Conservation (phyloP, 2,113 vertebrate genomes). For the Equus quagga region DNA sequence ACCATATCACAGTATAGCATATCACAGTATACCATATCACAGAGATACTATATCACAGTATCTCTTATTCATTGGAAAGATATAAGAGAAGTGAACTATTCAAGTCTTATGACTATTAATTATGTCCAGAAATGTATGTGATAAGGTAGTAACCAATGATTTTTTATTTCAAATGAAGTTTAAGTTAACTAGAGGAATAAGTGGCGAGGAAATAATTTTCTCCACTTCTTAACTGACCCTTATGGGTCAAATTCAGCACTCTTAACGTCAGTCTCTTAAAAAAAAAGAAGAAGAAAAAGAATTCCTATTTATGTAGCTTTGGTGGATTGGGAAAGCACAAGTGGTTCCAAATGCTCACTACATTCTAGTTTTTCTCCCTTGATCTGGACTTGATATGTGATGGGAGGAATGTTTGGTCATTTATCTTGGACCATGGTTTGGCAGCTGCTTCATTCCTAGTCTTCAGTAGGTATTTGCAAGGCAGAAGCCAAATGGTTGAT, state of each 20-base stretch:
- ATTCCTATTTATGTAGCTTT: neutral
- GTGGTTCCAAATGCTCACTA: neutral
- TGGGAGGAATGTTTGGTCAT: conserved; percentile 3
- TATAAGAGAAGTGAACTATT: neutral
- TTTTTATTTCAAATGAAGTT: neutral
- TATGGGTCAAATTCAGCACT: neutral
- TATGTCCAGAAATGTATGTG: neutral
- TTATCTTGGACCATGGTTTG: neutral
- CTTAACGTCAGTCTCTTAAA: neutral
- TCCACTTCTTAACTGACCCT: neutral
- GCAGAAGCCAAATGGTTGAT: neutral
- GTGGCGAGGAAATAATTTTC: neutral
- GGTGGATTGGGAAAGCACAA: conserved; percentile 4
- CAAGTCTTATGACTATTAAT: neutral
- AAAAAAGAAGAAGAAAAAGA: neutral
- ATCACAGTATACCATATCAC: too few relatives aligned
- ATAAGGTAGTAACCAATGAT: neutral
- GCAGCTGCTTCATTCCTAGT: neutral
- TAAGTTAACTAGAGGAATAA: neutral
- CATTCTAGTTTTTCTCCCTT: neutral
- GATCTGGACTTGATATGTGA: neutral
- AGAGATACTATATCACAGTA: too few relatives aligned
- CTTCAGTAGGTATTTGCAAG: neutral
- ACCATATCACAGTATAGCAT: too few relatives aligned
- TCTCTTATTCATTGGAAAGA: neutral